A percentile compares a stretch with the other conserved stretches of the same genome.
Evolutionary conservation across 2,113 vertebrate genomes (phyloP).

Genomic region (Cyprinodon variegatus): DNA sequence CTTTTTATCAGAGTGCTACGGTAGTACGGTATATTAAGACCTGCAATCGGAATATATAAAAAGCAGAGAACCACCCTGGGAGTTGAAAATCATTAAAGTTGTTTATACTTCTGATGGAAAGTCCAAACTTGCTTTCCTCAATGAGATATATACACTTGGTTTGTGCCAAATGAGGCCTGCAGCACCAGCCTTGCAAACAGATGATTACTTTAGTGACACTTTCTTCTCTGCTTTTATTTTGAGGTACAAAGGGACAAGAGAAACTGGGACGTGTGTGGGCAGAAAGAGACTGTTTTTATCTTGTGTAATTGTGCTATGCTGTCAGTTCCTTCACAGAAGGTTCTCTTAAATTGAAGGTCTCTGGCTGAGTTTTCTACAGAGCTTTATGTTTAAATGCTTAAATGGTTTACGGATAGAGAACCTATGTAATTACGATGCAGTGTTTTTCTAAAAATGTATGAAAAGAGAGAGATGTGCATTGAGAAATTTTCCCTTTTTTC

Average conservation of each 20-base stretch:
- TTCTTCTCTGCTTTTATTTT: conserved; percentile 51
- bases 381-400: neutral
- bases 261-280: conserved; percentile 1
- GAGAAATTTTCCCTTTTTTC: neutral
- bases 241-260: conserved; percentile 24
- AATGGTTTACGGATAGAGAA: neutral
- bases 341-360: neutral
- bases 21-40: conserved; percentile 39
- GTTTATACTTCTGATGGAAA: conserved; percentile 59
- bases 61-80: conserved; percentile 22
- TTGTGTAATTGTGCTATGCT: neutral
- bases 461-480: neutral
- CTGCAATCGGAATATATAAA: conserved; percentile 7
- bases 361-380: neutral
- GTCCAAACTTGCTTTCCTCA: conserved; percentile 51
- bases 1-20: conserved; percentile 62
- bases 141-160: conserved; percentile 58
- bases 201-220: conserved; percentile 57
- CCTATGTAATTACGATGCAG: neutral
- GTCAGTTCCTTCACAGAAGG: conserved; percentile 5
- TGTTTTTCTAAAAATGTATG: neutral
- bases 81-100: conserved; percentile 68
- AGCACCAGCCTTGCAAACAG: conserved; percentile 40
- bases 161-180: conserved; percentile 53
- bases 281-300: conserved; percentile 26